Evolutionary conservation across 2,888 invertebrate genomes (phyloP), one percentile per base, ranked within the genome.

Genomic region (Sphinx pinastri): DNA sequence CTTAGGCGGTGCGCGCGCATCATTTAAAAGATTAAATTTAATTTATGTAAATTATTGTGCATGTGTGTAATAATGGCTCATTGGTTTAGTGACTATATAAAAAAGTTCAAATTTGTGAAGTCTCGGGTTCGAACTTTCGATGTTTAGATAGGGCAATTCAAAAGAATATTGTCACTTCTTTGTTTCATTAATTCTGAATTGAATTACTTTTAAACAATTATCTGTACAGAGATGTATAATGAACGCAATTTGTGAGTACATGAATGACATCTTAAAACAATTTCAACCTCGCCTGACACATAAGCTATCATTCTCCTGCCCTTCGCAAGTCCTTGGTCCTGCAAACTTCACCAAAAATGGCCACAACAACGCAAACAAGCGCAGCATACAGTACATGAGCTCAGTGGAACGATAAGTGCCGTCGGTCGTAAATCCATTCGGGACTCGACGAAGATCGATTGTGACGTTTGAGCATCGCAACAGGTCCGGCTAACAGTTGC

Each of bases 401-500:
- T 84, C 85, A 88, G 85, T 80, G 79, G 82, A 78, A 77, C 80
- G 79, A 60, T 60, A 60, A 60, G 47, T 45, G 60, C 60, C 80
- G 85, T 84, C 84, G 79, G 71, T 82, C 85, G 86, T 91, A 90
- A 90, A 91, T 91, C 89, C 83, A 84, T 71, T 73, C 55, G 75
- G 69, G 72, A 75, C 78, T 73, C 77, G 84, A 89, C 85, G 85
- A 87, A 90, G 89, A 90, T 88, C 84, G 86, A 89, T 88, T 72
- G 84, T 81, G 83, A 83, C 85, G 81, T 75, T 76, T 74, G 72
- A 70, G 75, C 75, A 78, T 77, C 80, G 79, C 79, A 81, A 81
- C 84, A 77, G 74, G 75, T 76, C 16, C 59, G 60, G 38, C 12
- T 16, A 60, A 57, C 25, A 57, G 57, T 25, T 74, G 25, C 45